Evolutionary conservation across 35 echinoderm and acorn worm species (phyloP), one percentile per base, ranked within the genome.

Genomic region (Heliocidaris tuberculata): DNA sequence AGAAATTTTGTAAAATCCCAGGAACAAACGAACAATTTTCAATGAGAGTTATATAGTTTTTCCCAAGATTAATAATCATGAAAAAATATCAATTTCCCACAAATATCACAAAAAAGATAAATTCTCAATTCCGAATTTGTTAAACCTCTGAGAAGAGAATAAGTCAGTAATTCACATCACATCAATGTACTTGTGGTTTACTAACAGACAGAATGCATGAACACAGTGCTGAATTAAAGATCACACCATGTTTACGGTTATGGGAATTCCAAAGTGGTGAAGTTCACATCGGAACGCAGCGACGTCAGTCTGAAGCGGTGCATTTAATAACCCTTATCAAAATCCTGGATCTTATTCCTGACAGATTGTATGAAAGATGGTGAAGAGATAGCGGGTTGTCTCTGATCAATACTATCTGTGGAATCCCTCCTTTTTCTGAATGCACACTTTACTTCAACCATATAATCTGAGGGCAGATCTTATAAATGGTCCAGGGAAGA

Each of bases 321-420:
- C 65, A 78, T 78, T 78, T 78, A 78, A 78, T n/a, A 78, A 78
- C 27, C 27, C 65, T 78, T 78, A 78, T 78, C 65, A 78, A 21
- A n/a, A 6, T 24, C 65, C 65, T 27, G 3, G 65, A 78, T 78
- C 65, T 78, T 78, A 78, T 78, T 27, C 27, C 65, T 78, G 65
- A 78, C 65, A 78, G 65, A 78, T 78, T 78, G 65, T 78, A 27
- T 78, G 65, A 78, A 78, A 78, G 65, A 78, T 78, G 65, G 65
- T 24, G 27, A 56, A n/a, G 65, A 78, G 65, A 78, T 78, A 78
- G 65, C 21, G 65, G 65, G 65, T 78, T 78, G 65, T 78, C 65
- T n/a, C 65, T n/a, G 65, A 78, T 78, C 65, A 78, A 78, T 56
- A 56, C 52, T 56, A 12, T 56, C 52, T 9, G 52, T 78, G 65